A percentile compares a stretch with the other conserved stretches of the same genome.
These are phyloP conservation scores for Pelodiscus sinensis DNA, from an alignment of 2,113 vertebrate genomes.

Conservation along the genomic window DNA sequence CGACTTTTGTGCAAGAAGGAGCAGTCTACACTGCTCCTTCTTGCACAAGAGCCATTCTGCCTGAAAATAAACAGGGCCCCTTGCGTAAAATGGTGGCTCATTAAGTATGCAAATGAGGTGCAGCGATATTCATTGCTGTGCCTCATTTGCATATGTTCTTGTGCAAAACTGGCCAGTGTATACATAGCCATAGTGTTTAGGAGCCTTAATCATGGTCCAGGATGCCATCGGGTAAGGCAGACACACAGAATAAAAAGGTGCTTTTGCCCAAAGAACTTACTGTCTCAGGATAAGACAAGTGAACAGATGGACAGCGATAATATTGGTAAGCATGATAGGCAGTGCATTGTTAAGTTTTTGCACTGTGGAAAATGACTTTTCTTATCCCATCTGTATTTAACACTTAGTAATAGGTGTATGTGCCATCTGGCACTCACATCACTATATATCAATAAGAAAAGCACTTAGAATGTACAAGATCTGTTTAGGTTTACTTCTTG, in stretches of 20 bases:
- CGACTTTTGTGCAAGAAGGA: too few relatives aligned
- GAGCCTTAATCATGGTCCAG: neutral
- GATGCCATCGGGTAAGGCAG: neutral
- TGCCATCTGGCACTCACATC: neutral
- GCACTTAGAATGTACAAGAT: neutral
- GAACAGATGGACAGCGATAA: neutral
- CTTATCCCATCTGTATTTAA: neutral
- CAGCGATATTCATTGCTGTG: too few relatives aligned
- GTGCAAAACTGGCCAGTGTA: too few relatives aligned
- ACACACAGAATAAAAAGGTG: neutral
- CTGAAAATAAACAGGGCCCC: too few relatives aligned
- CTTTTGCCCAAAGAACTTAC: neutral
- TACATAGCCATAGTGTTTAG: neutral
- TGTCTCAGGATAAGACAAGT: neutral
- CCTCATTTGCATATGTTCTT: too few relatives aligned
- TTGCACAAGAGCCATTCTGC: too few relatives aligned
- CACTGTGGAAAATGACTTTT: neutral
- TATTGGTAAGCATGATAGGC: neutral
- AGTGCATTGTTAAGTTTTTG: neutral
- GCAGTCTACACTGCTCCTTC: too few relatives aligned
- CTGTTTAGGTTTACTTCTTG: neutral
- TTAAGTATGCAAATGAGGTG: too few relatives aligned
- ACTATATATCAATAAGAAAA: neutral
- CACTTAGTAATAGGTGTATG: neutral
- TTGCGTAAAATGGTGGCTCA: too few relatives aligned